Evolutionary conservation across 2,797 vertebrate species (phyloP), one percentile per base, ranked within the genome.

Genomic region (Sardinella longiceps): DNA sequence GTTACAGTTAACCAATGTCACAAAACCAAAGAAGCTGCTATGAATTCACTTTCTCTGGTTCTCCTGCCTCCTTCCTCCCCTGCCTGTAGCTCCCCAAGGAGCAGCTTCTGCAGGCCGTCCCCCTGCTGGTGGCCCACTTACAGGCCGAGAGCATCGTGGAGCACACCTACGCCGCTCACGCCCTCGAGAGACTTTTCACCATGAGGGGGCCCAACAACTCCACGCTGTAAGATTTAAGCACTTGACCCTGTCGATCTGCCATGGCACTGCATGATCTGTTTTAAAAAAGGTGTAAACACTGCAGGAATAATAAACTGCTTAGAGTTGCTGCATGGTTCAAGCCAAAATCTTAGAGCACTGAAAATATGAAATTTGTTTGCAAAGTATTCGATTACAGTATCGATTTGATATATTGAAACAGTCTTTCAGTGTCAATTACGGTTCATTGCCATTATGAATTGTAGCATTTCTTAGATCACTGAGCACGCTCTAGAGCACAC

Each of bases 121-220:
- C 98, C 89, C 96, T 99, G 2, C 93, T 99, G 88, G 97, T 99
- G 70, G 93, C 91, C 87, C 96, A 99, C 86, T 95, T 99, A 88
- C 97, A 97, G 92, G 97, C 98, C 18, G 97, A 98, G 90, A 99
- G 98, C 90, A 96, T 96, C 25, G 98, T 99, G 81, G 96, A 98
- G 86, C 98, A 99, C 87, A 99, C 98, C 0, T 99, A 99, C 0
- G 96, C 98, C 74, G 98, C 98, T 33, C 98, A 99, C 10, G 97
- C 98, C 66, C 93, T 99, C 82, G 98, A 99, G 91, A 96, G 98
- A 84, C 94, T 99, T 1, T 99, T 99, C 88, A 99, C 98, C 1
- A 98, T 99, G 98, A 96, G 96, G 89, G 98, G 98, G 12, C 92
- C 96, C 83, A 97, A 95, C 90, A 99, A 97, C 43, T 86, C 95